Conservation (phyloP, 2,888 invertebrate species). For the Melinaea marsaeus region DNA sequence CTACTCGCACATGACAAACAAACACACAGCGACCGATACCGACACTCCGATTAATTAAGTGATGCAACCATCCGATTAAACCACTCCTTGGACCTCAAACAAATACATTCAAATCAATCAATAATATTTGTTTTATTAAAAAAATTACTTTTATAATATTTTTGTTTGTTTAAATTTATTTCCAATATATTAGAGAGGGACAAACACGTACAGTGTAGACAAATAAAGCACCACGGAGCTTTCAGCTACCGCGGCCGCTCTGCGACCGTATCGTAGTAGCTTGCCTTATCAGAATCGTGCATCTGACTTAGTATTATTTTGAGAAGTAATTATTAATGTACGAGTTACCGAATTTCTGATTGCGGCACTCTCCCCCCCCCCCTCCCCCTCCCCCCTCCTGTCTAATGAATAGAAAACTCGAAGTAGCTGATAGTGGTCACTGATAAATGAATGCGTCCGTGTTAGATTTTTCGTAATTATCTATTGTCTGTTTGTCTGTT, state of each 20-base stretch:
- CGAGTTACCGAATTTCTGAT: slow-evolving; percentile 74
- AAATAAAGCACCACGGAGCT: not conserved
- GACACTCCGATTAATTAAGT: slow-evolving; percentile 59
- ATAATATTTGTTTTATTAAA: not conserved
- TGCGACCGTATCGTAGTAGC: slow-evolving; percentile 37
- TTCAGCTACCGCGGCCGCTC: slow-evolving; percentile 18
- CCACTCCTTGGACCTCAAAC: slow-evolving; percentile 24
- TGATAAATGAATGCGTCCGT: slow-evolving; percentile 70
- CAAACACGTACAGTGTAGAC: not conserved
- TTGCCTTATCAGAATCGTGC: slow-evolving; percentile 68
- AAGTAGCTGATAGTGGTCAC: slow-evolving; percentile 64
- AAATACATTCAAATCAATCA: not conserved
- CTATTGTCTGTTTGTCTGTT: slow-evolving; percentile 39
- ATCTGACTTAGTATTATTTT: slow-evolving; percentile 74
- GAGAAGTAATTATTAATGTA: slow-evolving; percentile 78
- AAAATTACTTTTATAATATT: not conserved
- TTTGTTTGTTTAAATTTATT: not conserved
- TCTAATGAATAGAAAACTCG: slow-evolving; percentile 71
- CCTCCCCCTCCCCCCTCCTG: slow-evolving; percentile 36
- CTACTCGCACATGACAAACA: slow-evolving; percentile 45
- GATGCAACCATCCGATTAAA: slow-evolving; percentile 39
- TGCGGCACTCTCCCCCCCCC: slow-evolving; percentile 56
- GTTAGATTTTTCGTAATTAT: slow-evolving; percentile 63
- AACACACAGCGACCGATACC: slow-evolving; percentile 58
- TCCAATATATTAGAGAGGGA: not conserved